These are phyloP conservation scores for Eristalinus aeneus DNA, from an alignment of 2,888 invertebrate species.

Conservation along the genomic window DNA sequence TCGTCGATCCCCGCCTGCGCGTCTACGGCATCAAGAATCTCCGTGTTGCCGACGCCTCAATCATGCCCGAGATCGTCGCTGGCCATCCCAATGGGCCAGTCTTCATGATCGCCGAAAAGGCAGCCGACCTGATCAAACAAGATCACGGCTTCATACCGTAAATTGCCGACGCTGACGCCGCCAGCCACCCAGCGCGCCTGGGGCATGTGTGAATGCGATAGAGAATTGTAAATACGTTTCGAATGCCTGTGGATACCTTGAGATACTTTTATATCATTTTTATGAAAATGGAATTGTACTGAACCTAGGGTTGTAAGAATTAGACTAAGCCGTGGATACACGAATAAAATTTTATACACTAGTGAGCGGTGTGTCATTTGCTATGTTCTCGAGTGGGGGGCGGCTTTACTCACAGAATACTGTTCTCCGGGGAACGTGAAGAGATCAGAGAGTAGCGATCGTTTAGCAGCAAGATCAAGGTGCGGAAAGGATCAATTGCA, in stretches of 20 bases:
- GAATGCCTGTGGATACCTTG: constrained; percentile 11
- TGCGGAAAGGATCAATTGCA: not conserved
- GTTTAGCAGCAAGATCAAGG: not conserved
- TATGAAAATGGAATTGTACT: constrained; percentile 62
- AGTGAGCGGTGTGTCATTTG: not conserved
- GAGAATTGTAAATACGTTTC: constrained; percentile 40
- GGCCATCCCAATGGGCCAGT: constrained; percentile 83
- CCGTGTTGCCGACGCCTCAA: constrained; percentile 82
- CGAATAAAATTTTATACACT: constrained; percentile 41
- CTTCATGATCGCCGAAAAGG: constrained; percentile 83
- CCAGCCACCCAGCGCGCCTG: not conserved
- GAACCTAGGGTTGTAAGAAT: constrained; percentile 57
- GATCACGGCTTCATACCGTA: constrained; percentile 79
- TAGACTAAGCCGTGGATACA: constrained; percentile 25
- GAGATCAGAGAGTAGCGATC: not conserved
- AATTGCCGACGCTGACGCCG: not conserved
- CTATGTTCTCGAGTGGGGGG: not conserved
- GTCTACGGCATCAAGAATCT: constrained; percentile 82
- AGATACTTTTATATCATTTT: constrained; percentile 42
- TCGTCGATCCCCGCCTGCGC: constrained; percentile 84
- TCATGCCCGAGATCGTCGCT: constrained; percentile 82
- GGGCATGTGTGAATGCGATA: constrained; percentile 44
- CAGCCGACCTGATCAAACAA: constrained; percentile 82
- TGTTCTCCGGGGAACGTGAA: not conserved
- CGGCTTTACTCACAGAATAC: not conserved